Evolutionary conservation across 2,888 invertebrate genomes (phyloP).

Genomic region (Encarsia formosa): DNA sequence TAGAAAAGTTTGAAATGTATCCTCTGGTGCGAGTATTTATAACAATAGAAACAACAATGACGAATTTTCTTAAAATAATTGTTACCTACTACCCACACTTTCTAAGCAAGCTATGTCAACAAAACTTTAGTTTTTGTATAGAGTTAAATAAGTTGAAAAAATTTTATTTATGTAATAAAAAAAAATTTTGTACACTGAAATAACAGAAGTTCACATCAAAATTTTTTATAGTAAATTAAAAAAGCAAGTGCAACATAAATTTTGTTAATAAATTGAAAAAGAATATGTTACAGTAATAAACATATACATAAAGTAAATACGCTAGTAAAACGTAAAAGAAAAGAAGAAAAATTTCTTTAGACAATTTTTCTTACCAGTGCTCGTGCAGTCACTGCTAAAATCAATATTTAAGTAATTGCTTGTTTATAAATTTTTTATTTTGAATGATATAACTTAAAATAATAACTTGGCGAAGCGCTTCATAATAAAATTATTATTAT

Average conservation of each 20-base stretch:
- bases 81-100: background rate
- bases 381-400: too few species aligned
- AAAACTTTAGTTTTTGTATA: constrained; percentile 9
- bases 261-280: constrained; percentile 2
- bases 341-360: constrained; percentile 9
- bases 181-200: constrained; percentile 16
- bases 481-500: too few species aligned
- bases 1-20: too few species aligned
- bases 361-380: constrained; percentile 2
- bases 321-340: constrained; percentile 5
- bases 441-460: too few species aligned
- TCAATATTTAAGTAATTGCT: too few species aligned
- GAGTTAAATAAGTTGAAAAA: constrained; percentile 3
- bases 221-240: constrained; percentile 1
- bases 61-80: background rate
- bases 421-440: too few species aligned
- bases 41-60: too few species aligned
- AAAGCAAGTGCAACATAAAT: constrained; percentile 16
- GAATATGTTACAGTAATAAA: background rate
- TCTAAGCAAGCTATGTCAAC: background rate
- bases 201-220: constrained; percentile 14
- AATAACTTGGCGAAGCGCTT: too few species aligned
- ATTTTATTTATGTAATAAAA: constrained; percentile 20
- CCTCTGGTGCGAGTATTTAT: too few species aligned
- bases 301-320: constrained; percentile 5